A percentile compares a stretch with the other conserved stretches of the same genome.
These are phyloP conservation scores for Ceriagrion tenellum DNA, from an alignment of 2,888 invertebrate genomes.

Conservation along the genomic window DNA sequence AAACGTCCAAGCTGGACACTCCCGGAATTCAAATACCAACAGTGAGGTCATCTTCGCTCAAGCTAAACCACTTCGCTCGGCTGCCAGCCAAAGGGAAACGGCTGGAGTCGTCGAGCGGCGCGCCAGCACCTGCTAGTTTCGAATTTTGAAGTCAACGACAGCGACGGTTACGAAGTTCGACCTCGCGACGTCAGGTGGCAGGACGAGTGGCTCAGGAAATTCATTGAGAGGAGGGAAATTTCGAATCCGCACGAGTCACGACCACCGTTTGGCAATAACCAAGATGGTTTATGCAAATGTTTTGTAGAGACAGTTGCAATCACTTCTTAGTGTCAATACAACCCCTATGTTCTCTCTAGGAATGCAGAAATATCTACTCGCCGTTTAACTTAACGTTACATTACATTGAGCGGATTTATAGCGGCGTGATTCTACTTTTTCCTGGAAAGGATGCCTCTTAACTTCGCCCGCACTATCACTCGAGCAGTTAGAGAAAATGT, in stretches of 20 bases:
- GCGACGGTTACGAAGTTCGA: constrained; percentile 21
- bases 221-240: neutral
- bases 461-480: no score
- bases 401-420: no score
- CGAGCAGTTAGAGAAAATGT: no score
- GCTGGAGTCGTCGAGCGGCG: neutral
- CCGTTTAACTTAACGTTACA: no score
- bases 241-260: neutral
- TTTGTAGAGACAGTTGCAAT: neutral
- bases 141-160: constrained; percentile 29
- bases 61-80: constrained; percentile 45
- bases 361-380: neutral
- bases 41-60: constrained; percentile 35
- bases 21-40: constrained; percentile 30
- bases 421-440: no score
- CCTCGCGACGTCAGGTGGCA: neutral
- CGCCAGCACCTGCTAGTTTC: constrained; percentile 28
- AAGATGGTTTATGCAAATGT: neutral
- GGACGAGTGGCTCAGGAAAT: neutral
- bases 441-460: no score
- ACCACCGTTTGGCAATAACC: neutral
- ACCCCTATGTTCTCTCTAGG: neutral
- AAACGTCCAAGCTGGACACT: neutral
- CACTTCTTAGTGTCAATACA: neutral
- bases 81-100: constrained; percentile 4